These are phyloP conservation scores for Bedellia somnulentella DNA, from an alignment of 2,888 invertebrate genomes.

Conservation along the genomic window DNA sequence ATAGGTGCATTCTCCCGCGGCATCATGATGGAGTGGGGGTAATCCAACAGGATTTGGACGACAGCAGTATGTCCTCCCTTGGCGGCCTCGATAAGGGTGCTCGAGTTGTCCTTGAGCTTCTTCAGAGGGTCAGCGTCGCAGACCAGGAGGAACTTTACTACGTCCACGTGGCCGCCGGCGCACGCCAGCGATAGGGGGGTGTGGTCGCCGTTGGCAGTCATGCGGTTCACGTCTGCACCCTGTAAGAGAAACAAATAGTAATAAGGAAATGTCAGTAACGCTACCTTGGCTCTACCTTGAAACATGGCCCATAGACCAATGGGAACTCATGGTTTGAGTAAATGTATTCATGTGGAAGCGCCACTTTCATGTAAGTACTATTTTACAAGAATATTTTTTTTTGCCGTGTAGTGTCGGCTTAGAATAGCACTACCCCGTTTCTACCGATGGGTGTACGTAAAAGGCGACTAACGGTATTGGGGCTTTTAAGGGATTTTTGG, in stretches of 20 bases:
- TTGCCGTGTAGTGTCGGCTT: no score
- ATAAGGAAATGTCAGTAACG: neutral
- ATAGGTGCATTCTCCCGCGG: conserved; percentile 40
- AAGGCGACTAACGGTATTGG: no score
- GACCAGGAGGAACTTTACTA: conserved; percentile 88
- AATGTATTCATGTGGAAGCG: no score
- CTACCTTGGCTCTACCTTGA: no score
- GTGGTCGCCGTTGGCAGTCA: conserved; percentile 94
- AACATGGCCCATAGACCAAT: no score
- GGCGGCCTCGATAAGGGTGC: conserved; percentile 97
- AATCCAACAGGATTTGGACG: conserved; percentile 92
- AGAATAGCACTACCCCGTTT: no score
- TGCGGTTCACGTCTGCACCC: conserved; percentile 57
- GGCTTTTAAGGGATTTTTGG: no score
- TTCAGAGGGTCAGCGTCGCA: conserved; percentile 95
- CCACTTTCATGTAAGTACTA: no score
- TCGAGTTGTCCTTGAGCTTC: conserved; percentile 97
- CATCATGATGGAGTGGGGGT: conserved; percentile 83
- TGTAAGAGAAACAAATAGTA: conserved; percentile 10
- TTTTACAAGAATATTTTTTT: no score
- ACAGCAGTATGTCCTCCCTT: conserved; percentile 97
- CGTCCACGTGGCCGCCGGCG: conserved; percentile 92
- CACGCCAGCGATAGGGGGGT: conserved; percentile 95
- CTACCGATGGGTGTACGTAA: no score
- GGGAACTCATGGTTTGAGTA: no score